Evolutionary conservation across 2,113 vertebrate species (phyloP).

Genomic region (Anarrhichthys ocellatus): DNA sequence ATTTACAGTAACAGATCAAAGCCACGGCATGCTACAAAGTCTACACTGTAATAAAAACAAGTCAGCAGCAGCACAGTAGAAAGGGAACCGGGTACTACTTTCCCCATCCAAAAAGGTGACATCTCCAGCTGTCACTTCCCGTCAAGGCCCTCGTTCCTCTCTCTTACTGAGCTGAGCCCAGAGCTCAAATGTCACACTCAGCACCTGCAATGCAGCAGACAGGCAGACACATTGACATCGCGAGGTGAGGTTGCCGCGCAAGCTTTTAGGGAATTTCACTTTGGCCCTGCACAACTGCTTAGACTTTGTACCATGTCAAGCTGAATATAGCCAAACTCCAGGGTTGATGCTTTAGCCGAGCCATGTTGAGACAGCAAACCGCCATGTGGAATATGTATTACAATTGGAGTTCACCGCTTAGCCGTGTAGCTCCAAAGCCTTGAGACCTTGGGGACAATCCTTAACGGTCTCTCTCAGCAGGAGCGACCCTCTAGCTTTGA

Average conservation of each 20-base stretch:
- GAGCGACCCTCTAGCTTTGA: conserved; percentile 67
- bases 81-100: conserved; percentile 33
- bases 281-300: conserved; percentile 16
- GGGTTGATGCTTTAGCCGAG: conserved; percentile 26
- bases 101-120: conserved; percentile 45
- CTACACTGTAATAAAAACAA: background rate
- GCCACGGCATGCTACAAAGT: background rate
- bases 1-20: background rate
- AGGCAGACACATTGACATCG: conserved; percentile 57
- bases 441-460: conserved; percentile 54
- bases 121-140: conserved; percentile 60
- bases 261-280: conserved; percentile 43
- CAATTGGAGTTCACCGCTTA: conserved; percentile 39
- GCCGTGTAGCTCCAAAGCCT: conserved; percentile 46
- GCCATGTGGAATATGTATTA: conserved; percentile 33
- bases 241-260: conserved; percentile 37
- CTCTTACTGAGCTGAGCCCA: conserved; percentile 39
- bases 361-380: conserved; percentile 49
- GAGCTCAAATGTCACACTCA: conserved; percentile 73
- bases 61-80: background rate
- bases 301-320: conserved; percentile 34
- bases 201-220: conserved; percentile 82
- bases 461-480: conserved; percentile 58
- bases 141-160: conserved; percentile 59
- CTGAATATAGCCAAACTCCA: conserved; percentile 35